Conservation (phyloP, 2,888 invertebrate genomes). For the Cryptophagus acutangulus region DNA sequence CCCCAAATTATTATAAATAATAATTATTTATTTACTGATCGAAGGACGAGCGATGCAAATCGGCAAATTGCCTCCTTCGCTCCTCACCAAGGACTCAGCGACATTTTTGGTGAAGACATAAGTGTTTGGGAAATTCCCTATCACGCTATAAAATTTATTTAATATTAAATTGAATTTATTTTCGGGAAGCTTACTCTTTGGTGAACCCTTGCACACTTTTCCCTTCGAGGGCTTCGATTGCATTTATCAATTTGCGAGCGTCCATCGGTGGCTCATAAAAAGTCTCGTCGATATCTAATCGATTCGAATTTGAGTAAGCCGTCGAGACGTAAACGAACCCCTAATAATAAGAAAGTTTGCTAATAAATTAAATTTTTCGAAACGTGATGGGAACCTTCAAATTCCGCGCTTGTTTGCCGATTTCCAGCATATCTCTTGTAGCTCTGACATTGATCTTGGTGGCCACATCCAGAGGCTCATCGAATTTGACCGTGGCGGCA, state of each 20-base stretch:
- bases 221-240: neutral
- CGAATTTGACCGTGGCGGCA: slow-evolving; percentile 66
- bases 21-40: too few relatives aligned
- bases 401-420: slow-evolving; percentile 57
- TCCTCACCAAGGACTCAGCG: slow-evolving; percentile 59
- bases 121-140: slow-evolving; percentile 62
- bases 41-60: slow-evolving; percentile 65
- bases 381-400: slow-evolving; percentile 51
- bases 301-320: slow-evolving; percentile 4
- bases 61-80: slow-evolving; percentile 56
- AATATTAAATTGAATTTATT: neutral
- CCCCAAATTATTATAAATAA: too few relatives aligned
- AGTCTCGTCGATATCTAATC: neutral
- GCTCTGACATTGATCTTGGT: slow-evolving; percentile 61
- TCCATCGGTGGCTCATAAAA: neutral
- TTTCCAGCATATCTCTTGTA: slow-evolving; percentile 55
- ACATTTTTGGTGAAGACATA: slow-evolving; percentile 70
- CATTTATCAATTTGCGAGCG: too few relatives aligned
- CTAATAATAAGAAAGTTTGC: slow-evolving; percentile 3
- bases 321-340: slow-evolving; percentile 5
- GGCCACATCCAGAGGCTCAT: slow-evolving; percentile 60
- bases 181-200: neutral
- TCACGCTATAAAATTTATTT: slow-evolving; percentile 41
- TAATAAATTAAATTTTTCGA: neutral
- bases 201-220: too few relatives aligned